These are phyloP conservation scores for Nomada ruficornis DNA, from an alignment of 2,888 invertebrate genomes.

Conservation along the genomic window DNA sequence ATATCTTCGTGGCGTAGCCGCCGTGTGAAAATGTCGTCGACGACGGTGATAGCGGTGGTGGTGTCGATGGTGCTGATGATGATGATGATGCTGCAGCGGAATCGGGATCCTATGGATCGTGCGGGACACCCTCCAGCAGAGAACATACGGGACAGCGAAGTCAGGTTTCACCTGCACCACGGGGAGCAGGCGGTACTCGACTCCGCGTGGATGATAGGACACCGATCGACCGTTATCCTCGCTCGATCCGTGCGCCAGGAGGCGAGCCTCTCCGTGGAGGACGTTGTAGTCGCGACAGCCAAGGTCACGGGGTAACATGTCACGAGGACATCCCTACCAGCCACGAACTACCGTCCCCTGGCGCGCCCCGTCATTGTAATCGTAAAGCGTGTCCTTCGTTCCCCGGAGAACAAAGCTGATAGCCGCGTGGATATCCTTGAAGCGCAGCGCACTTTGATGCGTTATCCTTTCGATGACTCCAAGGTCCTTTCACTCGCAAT, in stretches of 20 bases:
- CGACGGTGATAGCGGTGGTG: constrained; percentile 58
- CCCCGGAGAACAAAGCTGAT: not conserved
- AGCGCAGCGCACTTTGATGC: not conserved
- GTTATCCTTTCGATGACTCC: not conserved
- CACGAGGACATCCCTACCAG: constrained; percentile 79
- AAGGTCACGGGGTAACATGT: constrained; percentile 82
- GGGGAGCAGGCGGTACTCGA: constrained; percentile 73
- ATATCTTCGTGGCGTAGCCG: constrained; percentile 37
- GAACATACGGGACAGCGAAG: constrained; percentile 78
- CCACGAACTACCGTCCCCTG: constrained; percentile 58
- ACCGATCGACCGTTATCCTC: constrained; percentile 57
- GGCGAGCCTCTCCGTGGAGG: constrained; percentile 71
- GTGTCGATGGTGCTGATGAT: constrained; percentile 50
- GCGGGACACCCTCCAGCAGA: constrained; percentile 77
- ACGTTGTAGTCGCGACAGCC: constrained; percentile 78
- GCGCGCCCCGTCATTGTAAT: constrained; percentile 41
- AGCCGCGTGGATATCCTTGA: not conserved
- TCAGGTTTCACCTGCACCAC: constrained; percentile 74
- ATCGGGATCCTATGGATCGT: constrained; percentile 65
- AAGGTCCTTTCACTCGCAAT: constrained; percentile 1
- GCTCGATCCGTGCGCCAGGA: constrained; percentile 64
- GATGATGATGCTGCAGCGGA: constrained; percentile 53
- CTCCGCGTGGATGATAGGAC: constrained; percentile 63
- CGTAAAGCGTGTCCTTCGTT: not conserved
- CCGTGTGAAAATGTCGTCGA: constrained; percentile 63